Conservation (phyloP, 2,113 vertebrate species). For the Hoplias malabaricus region DNA sequence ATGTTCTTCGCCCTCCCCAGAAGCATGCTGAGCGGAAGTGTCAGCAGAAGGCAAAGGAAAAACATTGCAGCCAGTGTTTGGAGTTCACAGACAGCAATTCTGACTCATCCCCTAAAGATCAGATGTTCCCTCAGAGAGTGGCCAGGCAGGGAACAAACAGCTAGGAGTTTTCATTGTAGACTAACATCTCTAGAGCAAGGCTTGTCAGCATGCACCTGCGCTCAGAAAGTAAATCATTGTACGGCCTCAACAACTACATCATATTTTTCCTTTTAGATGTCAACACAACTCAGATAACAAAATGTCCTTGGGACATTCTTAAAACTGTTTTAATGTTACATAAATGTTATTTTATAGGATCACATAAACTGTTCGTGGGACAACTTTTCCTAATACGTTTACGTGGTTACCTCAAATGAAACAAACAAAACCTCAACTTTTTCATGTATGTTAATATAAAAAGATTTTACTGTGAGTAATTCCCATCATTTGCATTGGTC, state of each 20-base stretch:
- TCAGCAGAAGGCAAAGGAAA: slow-evolving; percentile 28
- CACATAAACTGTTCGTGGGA: too few species aligned
- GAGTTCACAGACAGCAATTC: slow-evolving; percentile 22
- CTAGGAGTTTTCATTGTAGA: slow-evolving; percentile 10
- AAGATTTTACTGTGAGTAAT: too few species aligned
- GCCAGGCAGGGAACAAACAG: slow-evolving; percentile 16
- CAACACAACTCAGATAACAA: too few species aligned
- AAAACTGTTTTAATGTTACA: too few species aligned
- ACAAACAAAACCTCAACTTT: too few species aligned
- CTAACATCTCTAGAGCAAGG: not conserved
- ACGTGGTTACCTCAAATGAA: too few species aligned
- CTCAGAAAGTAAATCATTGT: not conserved
- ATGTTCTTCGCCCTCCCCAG: not conserved
- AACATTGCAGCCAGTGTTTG: slow-evolving; percentile 32
- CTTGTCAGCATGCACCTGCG: slow-evolving; percentile 67
- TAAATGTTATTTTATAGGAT: too few species aligned
- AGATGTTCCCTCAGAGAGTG: slow-evolving; percentile 12
- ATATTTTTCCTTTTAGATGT: not conserved
- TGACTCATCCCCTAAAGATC: slow-evolving; percentile 41
- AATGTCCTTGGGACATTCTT: too few species aligned
- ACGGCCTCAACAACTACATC: not conserved
- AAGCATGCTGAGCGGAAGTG: slow-evolving; percentile 19
- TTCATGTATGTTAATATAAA: too few species aligned
- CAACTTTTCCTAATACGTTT: too few species aligned
- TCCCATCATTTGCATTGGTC: too few species aligned